Evolutionary conservation across 2,113 vertebrate genomes (phyloP).

Genomic region (Halichoeres trimaculatus): DNA sequence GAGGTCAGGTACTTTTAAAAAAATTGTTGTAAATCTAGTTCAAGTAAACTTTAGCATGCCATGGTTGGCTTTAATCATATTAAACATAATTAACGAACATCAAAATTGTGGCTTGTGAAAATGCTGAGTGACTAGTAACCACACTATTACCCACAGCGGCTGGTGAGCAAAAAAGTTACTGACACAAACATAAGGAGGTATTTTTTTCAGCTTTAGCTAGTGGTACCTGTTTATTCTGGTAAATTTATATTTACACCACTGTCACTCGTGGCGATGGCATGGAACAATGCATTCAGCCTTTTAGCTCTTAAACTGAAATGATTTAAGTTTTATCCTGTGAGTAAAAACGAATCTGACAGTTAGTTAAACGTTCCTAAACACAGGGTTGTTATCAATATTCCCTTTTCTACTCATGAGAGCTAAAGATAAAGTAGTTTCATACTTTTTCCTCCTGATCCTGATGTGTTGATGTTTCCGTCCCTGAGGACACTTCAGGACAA

Average conservation of each 20-base stretch:
- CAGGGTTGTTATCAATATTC: neutral
- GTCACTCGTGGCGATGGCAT: neutral
- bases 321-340: constrained; percentile 16
- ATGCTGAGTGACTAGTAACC: too few relatives aligned
- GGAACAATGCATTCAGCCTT: neutral
- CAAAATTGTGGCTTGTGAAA: too few relatives aligned
- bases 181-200: too few relatives aligned
- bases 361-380: neutral
- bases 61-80: too few relatives aligned
- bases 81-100: too few relatives aligned
- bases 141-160: too few relatives aligned
- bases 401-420: neutral
- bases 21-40: too few relatives aligned
- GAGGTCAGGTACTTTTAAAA: too few relatives aligned
- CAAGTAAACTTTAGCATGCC: too few relatives aligned
- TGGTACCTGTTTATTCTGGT: neutral
- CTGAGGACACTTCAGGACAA: constrained; percentile 57
- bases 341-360: neutral
- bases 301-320: constrained; percentile 6
- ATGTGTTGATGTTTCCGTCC: constrained; percentile 4
- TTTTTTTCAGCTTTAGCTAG: too few relatives aligned
- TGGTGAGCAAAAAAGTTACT: too few relatives aligned
- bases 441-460: neutral
- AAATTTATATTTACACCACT: constrained; percentile 27
- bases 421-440: neutral